Evolutionary conservation across 2,888 invertebrate species (phyloP).

Genomic region (Oasisia sp.): DNA sequence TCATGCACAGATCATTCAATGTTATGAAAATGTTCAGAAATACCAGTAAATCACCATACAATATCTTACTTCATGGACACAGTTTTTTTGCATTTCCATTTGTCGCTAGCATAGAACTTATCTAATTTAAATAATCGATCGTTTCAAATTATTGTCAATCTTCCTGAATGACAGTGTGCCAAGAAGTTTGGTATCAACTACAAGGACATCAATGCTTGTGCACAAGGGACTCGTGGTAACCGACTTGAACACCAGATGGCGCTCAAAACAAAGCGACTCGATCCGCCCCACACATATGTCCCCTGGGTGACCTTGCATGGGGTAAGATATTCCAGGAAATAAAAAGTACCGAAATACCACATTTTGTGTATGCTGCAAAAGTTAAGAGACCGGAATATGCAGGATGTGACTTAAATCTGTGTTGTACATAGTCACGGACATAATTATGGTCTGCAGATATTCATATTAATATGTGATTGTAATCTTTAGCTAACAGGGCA

Average conservation of each 20-base stretch:
- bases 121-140: too few relatives aligned
- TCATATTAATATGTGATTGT: too few relatives aligned
- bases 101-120: too few relatives aligned
- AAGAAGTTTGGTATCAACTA: slow-evolving; percentile 44
- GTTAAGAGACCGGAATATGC: neutral
- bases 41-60: too few relatives aligned
- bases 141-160: neutral
- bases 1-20: too few relatives aligned
- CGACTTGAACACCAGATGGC: slow-evolving; percentile 61
- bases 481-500: too few relatives aligned
- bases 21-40: too few relatives aligned
- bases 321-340: slow-evolving; percentile 39
- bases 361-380: neutral
- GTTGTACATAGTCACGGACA: too few relatives aligned
- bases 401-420: neutral
- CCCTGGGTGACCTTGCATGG: slow-evolving; percentile 65
- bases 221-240: slow-evolving; percentile 53
- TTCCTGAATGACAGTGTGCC: slow-evolving; percentile 51
- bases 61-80: too few relatives aligned
- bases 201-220: slow-evolving; percentile 50
- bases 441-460: too few relatives aligned
- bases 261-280: slow-evolving; percentile 52
- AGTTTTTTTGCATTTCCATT: too few relatives aligned
- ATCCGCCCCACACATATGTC: slow-evolving; percentile 59
- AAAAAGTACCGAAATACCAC: neutral